phyloP scores from a whole-genome alignment of 2,113 vertebrate species.

The Prunella fulvescens region DNA sequence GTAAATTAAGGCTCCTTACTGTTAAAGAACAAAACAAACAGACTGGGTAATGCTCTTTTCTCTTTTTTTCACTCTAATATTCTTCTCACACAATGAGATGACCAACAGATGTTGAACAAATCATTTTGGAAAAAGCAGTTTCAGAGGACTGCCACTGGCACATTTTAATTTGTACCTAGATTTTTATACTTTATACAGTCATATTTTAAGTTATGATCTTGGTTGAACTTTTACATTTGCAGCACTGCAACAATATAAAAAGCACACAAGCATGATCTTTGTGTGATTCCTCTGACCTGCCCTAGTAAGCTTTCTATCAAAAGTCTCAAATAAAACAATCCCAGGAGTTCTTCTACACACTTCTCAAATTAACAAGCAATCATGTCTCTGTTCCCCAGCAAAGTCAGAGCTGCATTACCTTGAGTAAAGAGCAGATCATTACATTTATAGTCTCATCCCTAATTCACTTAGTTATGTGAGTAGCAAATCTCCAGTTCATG shows the following conservation, averaged over 20 bases:
- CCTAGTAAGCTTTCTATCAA: background rate
- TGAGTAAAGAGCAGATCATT: background rate
- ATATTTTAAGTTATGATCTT: background rate
- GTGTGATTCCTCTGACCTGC: background rate
- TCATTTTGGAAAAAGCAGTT: background rate
- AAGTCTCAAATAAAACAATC: background rate
- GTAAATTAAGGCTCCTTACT: background rate
- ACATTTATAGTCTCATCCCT: background rate
- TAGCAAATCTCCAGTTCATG: background rate
- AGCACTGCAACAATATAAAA: background rate
- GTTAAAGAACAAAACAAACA: background rate
- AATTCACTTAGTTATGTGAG: background rate
- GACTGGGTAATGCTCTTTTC: background rate
- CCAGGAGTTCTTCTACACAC: background rate
- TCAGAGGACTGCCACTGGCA: background rate
- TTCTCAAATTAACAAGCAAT: background rate
- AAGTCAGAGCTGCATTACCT: background rate
- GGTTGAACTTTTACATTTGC: background rate
- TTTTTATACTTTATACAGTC: background rate
- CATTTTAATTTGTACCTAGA: background rate
- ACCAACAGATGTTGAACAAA: background rate
- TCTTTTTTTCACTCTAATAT: background rate
- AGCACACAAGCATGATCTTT: background rate
- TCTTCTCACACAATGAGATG: background rate
- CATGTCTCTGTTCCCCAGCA: background rate